Evolutionary conservation across 2,797 vertebrate species (phyloP).

Genomic region (Emys orbicularis): DNA sequence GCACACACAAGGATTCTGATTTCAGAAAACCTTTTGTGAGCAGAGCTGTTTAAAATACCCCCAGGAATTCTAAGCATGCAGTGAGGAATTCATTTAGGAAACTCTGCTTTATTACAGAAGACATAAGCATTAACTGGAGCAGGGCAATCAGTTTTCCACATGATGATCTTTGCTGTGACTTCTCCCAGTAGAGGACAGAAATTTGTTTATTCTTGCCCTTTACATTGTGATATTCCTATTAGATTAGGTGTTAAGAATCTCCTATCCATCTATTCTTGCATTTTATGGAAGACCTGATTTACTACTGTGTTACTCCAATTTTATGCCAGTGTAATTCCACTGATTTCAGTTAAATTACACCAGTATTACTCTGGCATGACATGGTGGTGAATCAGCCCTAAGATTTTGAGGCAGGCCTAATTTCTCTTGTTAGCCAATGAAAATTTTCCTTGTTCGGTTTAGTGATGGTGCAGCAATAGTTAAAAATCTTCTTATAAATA

Average conservation of each 20-base stretch:
- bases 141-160: neutral
- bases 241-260: accelerated
- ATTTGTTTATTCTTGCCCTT: neutral
- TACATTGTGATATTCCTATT: neutral
- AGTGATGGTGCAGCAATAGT: neutral
- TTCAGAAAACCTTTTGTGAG: neutral
- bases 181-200: neutral
- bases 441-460: neutral
- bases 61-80: neutral
- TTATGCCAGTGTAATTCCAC: neutral
- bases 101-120: neutral
- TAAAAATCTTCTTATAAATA: neutral
- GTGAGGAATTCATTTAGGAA: neutral
- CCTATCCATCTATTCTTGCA: neutral
- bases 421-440: neutral
- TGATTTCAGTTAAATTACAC: neutral
- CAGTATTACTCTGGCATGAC: neutral
- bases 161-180: neutral
- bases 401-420: neutral
- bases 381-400: neutral
- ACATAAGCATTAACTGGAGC: neutral
- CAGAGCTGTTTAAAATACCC: neutral
- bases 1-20: neutral
- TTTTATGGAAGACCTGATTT: neutral
- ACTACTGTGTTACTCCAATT: neutral